Conservation (phyloP, 92 coral and sea anemone genomes). For the Metridium senile region DNA sequence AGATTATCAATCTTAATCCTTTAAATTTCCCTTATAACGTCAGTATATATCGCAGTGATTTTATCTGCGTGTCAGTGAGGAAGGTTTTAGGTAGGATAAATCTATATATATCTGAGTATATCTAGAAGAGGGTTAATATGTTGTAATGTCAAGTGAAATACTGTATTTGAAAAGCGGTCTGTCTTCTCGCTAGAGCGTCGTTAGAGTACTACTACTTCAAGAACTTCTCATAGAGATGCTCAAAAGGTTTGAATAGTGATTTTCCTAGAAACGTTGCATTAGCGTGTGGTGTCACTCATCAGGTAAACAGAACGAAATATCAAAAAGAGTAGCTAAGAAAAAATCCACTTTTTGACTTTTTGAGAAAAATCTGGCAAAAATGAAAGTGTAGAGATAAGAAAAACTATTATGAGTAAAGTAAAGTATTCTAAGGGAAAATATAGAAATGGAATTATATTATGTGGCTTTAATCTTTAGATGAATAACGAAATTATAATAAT, state of each 20-base stretch:
- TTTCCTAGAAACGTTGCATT: constrained; percentile 24
- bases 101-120: neutral
- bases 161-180: neutral
- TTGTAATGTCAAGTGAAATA: no score
- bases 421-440: no score
- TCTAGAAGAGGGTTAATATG: no score
- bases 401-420: no score
- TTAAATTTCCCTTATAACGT: constrained; percentile 16
- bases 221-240: constrained; percentile 19
- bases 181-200: neutral
- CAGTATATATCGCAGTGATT: constrained; percentile 30
- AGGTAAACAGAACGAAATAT: constrained; percentile 3
- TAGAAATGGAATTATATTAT: no score
- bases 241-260: constrained; percentile 30
- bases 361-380: no score
- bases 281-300: neutral
- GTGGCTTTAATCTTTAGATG: no score
- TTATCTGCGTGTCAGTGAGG: constrained; percentile 5
- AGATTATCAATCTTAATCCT: constrained; percentile 28
- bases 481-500: no score
- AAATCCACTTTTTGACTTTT: no score
- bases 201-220: constrained; percentile 17
- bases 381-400: no score
- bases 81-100: neutral
- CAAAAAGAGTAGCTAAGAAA: no score